A percentile compares a stretch with the other conserved stretches of the same genome.
These are phyloP conservation scores for Ovis canadensis DNA, from an alignment of 2,113 vertebrate genomes.

Conservation along the genomic window DNA sequence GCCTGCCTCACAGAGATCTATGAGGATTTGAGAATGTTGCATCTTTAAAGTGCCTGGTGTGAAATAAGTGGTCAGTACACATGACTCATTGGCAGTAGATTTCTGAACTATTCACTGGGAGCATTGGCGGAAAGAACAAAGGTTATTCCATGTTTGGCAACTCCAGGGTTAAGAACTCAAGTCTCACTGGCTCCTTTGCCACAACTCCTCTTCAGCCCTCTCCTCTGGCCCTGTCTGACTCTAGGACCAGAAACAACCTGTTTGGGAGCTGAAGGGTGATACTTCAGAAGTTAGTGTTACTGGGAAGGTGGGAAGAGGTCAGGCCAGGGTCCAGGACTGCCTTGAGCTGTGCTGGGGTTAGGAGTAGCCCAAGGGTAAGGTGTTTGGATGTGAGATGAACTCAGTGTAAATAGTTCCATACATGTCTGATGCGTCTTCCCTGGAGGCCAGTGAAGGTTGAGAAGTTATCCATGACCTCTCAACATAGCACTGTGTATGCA, in stretches of 20 bases:
- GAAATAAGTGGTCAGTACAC: neutral
- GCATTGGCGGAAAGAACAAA: neutral
- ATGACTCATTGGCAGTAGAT: neutral
- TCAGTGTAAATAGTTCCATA: neutral
- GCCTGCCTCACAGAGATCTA: neutral
- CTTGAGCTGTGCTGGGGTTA: conserved; percentile 13
- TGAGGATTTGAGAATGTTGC: neutral
- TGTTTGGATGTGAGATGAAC: conserved; percentile 25
- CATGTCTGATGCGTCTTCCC: neutral
- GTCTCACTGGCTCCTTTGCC: neutral
- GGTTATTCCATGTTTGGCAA: neutral
- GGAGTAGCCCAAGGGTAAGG: neutral
- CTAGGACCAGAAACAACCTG: neutral
- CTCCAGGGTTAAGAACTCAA: neutral
- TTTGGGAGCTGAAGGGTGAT: neutral
- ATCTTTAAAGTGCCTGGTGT: neutral
- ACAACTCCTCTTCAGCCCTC: neutral
- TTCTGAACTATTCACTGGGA: neutral
- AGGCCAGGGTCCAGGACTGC: neutral
- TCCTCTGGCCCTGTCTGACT: neutral
- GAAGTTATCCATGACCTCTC: neutral
- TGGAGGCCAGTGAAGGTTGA: neutral
- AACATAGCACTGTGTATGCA: neutral
- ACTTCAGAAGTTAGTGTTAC: neutral
- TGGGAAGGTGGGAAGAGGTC: neutral